Percentiles rank a stretch among this genome's conserved stretches.
Conservation (phyloP, 2,797 vertebrate species). For the Falco novaeseelandiae region DNA sequence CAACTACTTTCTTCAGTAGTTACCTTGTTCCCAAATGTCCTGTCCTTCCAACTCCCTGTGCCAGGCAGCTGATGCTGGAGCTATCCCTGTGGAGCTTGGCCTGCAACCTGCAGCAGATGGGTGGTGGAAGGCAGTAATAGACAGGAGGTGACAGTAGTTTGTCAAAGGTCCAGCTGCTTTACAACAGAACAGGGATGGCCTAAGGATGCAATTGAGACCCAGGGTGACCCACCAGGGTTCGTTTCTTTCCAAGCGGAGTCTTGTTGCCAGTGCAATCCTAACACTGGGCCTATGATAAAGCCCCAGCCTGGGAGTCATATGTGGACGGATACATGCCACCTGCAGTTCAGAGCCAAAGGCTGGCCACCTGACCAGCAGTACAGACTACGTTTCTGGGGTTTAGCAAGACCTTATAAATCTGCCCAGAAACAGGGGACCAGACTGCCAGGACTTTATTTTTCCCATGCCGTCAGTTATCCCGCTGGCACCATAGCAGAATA, state of each 20-base stretch:
- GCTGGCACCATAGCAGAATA: background rate
- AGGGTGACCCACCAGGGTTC: background rate
- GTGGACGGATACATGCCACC: background rate
- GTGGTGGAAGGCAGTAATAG: background rate
- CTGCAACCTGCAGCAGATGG: background rate
- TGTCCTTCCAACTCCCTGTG: background rate
- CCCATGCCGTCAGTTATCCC: background rate
- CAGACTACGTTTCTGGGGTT: background rate
- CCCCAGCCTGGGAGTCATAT: background rate
- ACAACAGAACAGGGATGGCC: background rate
- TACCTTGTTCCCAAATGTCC: background rate
- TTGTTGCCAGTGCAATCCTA: background rate
- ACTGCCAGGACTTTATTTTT: background rate
- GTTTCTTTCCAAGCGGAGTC: background rate
- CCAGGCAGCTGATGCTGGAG: background rate
- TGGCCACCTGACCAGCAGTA: background rate
- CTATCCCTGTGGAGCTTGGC: background rate
- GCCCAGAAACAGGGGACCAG: background rate
- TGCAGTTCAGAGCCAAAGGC: background rate
- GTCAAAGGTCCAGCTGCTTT: background rate
- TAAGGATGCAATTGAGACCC: background rate
- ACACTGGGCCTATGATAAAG: background rate
- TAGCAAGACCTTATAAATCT: background rate
- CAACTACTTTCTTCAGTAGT: background rate
- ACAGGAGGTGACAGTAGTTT: background rate